Evolutionary conservation across 2,113 vertebrate genomes (phyloP).

Genomic region (Oncorhynchus nerka): DNA sequence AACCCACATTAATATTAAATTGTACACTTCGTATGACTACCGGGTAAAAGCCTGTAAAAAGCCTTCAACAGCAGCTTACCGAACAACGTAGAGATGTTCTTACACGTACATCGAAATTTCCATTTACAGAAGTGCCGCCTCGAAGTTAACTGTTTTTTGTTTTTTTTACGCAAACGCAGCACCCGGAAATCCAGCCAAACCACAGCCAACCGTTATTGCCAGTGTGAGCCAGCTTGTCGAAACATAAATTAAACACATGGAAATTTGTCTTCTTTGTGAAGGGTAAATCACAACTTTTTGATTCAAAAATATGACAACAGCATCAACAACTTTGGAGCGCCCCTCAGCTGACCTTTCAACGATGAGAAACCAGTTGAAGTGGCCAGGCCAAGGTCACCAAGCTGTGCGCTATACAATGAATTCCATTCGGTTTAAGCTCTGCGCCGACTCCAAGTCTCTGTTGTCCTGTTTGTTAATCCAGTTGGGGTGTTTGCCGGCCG

Average conservation of each 20-base stretch:
- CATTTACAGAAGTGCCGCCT: slow-evolving; percentile 61
- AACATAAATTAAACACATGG: slow-evolving; percentile 81
- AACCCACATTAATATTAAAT: slow-evolving; percentile 62
- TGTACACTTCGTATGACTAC: not conserved
- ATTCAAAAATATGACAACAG: slow-evolving; percentile 74
- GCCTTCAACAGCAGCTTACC: slow-evolving; percentile 6
- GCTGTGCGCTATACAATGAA: slow-evolving; percentile 85
- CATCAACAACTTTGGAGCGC: slow-evolving; percentile 22
- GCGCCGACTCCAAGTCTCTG: slow-evolving; percentile 87
- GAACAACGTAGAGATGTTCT: slow-evolving; percentile 51
- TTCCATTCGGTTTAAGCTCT: slow-evolving; percentile 84
- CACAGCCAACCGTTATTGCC: slow-evolving; percentile 81
- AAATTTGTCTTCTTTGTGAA: slow-evolving; percentile 69
- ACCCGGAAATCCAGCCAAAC: slow-evolving; percentile 77
- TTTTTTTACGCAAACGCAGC: slow-evolving; percentile 54
- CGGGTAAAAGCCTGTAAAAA: not conserved
- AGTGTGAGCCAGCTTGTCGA: slow-evolving; percentile 85
- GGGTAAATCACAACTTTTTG: slow-evolving; percentile 66
- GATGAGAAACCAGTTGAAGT: not conserved
- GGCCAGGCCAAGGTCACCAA: slow-evolving; percentile 38
- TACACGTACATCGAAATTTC: slow-evolving; percentile 49
- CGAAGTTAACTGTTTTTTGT: slow-evolving; percentile 72
- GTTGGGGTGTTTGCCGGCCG: slow-evolving; percentile 76
- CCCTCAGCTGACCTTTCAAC: slow-evolving; percentile 48
- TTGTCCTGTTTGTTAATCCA: slow-evolving; percentile 94